Conservation (phyloP, 2,113 vertebrate species). For the Cacatua alba region DNA sequence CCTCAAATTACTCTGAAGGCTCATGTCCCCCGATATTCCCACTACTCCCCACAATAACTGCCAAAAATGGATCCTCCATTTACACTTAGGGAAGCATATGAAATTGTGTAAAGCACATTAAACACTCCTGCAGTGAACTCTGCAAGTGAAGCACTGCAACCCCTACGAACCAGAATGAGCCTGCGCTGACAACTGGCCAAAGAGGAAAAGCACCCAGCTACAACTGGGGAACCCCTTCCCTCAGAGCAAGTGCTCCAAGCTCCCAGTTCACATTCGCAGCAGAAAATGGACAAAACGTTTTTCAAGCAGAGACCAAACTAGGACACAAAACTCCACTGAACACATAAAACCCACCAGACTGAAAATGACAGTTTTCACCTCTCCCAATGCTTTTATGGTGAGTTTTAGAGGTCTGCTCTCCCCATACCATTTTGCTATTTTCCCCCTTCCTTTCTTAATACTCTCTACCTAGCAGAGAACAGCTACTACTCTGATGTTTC, state of each 20-base stretch:
- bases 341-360: not conserved
- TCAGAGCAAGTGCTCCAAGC: not conserved
- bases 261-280: not conserved
- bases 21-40: accelerated
- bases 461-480: not conserved
- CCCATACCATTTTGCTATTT: not conserved
- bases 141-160: not conserved
- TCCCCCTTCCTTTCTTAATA: not conserved
- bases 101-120: not conserved
- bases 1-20: not conserved
- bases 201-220: not conserved
- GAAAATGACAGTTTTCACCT: not conserved
- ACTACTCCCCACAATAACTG: not conserved
- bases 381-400: accelerated
- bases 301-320: not conserved
- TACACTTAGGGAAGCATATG: not conserved
- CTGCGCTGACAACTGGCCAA: not conserved
- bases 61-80: not conserved
- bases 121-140: not conserved
- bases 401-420: not conserved
- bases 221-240: not conserved
- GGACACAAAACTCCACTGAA: not conserved
- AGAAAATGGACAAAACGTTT: not conserved
- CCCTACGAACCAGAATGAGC: accelerated
- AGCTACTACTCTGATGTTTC: not conserved